Base-by-base conservation (phyloP, 2,113 vertebrate genomes). In the Mormoops blainvillei region DNA sequence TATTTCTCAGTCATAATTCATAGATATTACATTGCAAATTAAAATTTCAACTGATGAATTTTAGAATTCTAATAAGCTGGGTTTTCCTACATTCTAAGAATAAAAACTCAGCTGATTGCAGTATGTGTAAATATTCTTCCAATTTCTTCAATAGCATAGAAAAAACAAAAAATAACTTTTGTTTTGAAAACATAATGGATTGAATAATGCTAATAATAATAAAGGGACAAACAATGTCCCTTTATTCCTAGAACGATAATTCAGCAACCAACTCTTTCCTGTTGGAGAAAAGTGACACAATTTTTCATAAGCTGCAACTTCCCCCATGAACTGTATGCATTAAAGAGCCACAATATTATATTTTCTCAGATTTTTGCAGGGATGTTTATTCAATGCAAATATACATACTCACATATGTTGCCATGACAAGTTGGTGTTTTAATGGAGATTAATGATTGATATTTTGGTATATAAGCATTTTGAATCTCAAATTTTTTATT, bases 21-120 rank as follows among this genome's bases (percentile, higher is more conserved):
- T 61, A 88, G 33, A 6, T 7, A 82, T 82, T 94, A 56, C 8
- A 54, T 70, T 86, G 7, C 7, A 89, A 89, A 89, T 80, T 61
- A 82, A 92, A 97, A 86, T 96, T 73, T 15, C 28, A 95, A 26
- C 13, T 89, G 56, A 83, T 88, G 33, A 86, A 94, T 94, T 95
- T 93, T 58, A 87, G 6, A 89, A 94, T 77, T 74, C 3, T 82
- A 88, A 65, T 84, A 91, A 63, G 31, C 31, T 88, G 63, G 7
- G 78, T 84, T 76, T 91, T 77, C 4, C 54, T 4, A 73, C 33
- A 87, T 31, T 74, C 52, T 36, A 86, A 87, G 45, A 93, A 85
- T 33, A 88, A 43, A 89, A 93, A 58, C 12, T 71, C 36, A 85
- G 22, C 12, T 90, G 54, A 93, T 83, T 93, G 16, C 10, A 68